A percentile compares a stretch with the other conserved stretches of the same genome.
Evolutionary conservation across 2,113 vertebrate genomes (phyloP).

Genomic region (Nestor notabilis): DNA sequence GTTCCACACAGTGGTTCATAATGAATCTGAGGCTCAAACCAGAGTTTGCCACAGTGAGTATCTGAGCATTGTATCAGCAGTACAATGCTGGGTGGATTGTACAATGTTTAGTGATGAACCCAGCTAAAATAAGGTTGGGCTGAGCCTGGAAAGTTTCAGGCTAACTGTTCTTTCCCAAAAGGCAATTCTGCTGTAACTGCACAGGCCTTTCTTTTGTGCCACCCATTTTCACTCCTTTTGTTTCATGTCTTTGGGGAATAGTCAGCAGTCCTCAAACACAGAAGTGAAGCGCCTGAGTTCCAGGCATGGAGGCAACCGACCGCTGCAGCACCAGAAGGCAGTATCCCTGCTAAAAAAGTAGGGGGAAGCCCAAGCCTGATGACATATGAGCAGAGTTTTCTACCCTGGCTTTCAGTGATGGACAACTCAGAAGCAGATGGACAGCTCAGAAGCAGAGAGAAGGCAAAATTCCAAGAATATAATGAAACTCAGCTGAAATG

Average conservation of each 20-base stretch:
- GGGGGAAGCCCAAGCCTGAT: background rate
- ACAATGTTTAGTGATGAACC: background rate
- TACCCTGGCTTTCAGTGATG: background rate
- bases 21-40: background rate
- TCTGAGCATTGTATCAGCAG: background rate
- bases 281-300: background rate
- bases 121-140: background rate
- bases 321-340: background rate
- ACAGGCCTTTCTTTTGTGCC: background rate
- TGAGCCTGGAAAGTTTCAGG: background rate
- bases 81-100: background rate
- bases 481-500: conserved; percentile 8
- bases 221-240: background rate
- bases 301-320: background rate
- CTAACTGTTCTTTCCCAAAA: background rate
- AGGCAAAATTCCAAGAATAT: conserved; percentile 5
- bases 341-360: background rate
- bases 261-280: background rate
- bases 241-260: background rate
- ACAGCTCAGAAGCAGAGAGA: background rate
- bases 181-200: background rate
- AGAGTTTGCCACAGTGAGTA: background rate
- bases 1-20: background rate
- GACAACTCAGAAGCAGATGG: background rate
- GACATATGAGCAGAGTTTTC: background rate